A percentile compares a stretch with the other conserved stretches of the same genome.
These are phyloP conservation scores for Rhineura floridana DNA, from an alignment of 2,113 vertebrate species.

Conservation along the genomic window DNA sequence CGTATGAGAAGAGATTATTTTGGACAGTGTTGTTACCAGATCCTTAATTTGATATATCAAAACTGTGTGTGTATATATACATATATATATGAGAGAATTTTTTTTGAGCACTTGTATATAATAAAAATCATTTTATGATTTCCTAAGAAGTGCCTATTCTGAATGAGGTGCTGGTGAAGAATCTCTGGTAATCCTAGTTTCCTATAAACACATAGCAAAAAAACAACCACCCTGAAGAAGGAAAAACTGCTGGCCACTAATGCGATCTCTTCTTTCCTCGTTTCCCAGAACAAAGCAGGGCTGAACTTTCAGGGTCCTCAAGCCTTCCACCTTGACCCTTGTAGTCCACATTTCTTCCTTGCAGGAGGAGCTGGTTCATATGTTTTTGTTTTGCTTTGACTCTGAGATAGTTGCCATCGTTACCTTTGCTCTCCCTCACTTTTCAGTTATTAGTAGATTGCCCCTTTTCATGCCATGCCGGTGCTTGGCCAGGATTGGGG, in stretches of 20 bases:
- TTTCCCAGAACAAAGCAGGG: background rate
- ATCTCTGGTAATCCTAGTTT: slow-evolving; percentile 31
- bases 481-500: background rate
- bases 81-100: slow-evolving; percentile 76
- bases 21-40: slow-evolving; percentile 92
- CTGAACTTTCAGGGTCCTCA: background rate
- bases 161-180: slow-evolving; percentile 61
- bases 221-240: too few relatives aligned
- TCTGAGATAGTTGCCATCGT: background rate
- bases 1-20: slow-evolving; percentile 94
- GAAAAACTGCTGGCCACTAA: background rate
- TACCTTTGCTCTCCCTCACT: too few relatives aligned
- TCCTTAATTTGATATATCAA: slow-evolving; percentile 88
- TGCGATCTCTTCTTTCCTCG: background rate
- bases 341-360: background rate
- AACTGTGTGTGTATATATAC: background rate
- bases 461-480: background rate
- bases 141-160: slow-evolving; percentile 72
- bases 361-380: background rate
- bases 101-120: slow-evolving; percentile 85
- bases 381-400: background rate
- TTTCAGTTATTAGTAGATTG: background rate
- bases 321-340: background rate
- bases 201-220: background rate
- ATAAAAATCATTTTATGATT: slow-evolving; percentile 92